Evolutionary conservation across 1,140 invertebrate species (phyloP), one percentile per base, ranked within the genome.

Genomic region (Hyles euphorbiae): DNA sequence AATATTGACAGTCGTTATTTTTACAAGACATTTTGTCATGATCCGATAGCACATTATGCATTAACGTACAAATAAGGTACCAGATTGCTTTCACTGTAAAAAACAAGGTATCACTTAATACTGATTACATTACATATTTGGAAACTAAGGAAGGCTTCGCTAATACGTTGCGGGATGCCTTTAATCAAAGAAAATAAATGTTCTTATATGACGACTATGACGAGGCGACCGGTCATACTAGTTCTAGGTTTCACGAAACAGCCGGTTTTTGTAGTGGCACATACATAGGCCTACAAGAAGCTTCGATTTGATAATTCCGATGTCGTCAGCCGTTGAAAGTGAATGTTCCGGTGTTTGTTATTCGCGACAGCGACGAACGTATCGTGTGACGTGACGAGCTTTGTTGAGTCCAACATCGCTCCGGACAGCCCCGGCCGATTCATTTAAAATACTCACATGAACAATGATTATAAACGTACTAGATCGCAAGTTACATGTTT

Each of bases 301-400:
- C 36, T 40, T 63, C 34, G 61, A 51, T n/a, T 63, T 56, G 65
- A 67, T 71, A 75, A 76, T 75, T 70, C 63, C 64, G 65, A 73
- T 79, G 72, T 65, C 67, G 70, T 70, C 58, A 64, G 67, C 68
- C 67, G 70, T 84, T 69, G 82, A 87, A 87, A 87, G 84, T 79
- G 84, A 87, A 83, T 68, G 78, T 82, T 82, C 75, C 73, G 75
- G 74, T 80, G 78, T 78, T 87, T 87, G 78, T 81, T 78, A 86
- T 83, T 79, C 81, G 68, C 68, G 63, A 69, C 69, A 70, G 54
- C 47, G 43, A n/a, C 40, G 50, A 47, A 34, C 53, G 60, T 55
- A 62, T 74, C 65, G 65, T 63, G 61, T 78, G 75, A 81, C 81
- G 76, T 70, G 76, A 53, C 56, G 51, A 59, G 67, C 71, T 74